Evolutionary conservation across 2,888 invertebrate genomes (phyloP).

Genomic region (Sarcophaga rosellei): DNA sequence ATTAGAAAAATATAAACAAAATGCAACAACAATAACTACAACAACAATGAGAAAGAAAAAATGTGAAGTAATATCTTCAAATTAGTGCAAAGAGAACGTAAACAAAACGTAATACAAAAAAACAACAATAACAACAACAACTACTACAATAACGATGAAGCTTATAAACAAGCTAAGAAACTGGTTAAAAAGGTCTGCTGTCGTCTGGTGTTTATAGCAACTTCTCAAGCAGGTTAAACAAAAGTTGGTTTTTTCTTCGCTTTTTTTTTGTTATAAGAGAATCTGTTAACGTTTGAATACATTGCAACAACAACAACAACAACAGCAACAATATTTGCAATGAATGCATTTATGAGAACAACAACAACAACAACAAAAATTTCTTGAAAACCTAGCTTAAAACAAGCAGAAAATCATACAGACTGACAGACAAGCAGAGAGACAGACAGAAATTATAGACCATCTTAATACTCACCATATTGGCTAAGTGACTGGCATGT

Average conservation of each 20-base stretch:
- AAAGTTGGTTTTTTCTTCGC: too few species aligned
- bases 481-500: too few species aligned
- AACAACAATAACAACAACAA: slow-evolving; percentile 28
- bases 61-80: background rate
- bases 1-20: slow-evolving; percentile 2
- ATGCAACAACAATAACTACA: slow-evolving; percentile 8
- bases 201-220: slow-evolving; percentile 17
- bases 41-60: background rate
- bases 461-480: slow-evolving; percentile 14
- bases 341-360: slow-evolving; percentile 40
- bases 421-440: background rate
- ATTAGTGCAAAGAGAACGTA: slow-evolving; percentile 23
- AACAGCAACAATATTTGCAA: slow-evolving; percentile 47
- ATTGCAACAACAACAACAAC: slow-evolving; percentile 4
- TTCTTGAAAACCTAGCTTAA: background rate
- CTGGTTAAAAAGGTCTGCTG: slow-evolving; percentile 50
- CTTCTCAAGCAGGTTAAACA: slow-evolving; percentile 28
- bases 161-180: slow-evolving; percentile 37
- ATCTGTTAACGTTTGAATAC: slow-evolving; percentile 27
- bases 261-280: slow-evolving; percentile 14
- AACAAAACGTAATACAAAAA: slow-evolving; percentile 35
- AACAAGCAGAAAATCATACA: background rate
- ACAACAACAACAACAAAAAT: slow-evolving; percentile 29
- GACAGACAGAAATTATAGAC: slow-evolving; percentile 30
- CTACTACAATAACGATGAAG: background rate